These are phyloP conservation scores for Lepus townsendii DNA, from an alignment of 2,797 vertebrate species.

Conservation along the genomic window DNA sequence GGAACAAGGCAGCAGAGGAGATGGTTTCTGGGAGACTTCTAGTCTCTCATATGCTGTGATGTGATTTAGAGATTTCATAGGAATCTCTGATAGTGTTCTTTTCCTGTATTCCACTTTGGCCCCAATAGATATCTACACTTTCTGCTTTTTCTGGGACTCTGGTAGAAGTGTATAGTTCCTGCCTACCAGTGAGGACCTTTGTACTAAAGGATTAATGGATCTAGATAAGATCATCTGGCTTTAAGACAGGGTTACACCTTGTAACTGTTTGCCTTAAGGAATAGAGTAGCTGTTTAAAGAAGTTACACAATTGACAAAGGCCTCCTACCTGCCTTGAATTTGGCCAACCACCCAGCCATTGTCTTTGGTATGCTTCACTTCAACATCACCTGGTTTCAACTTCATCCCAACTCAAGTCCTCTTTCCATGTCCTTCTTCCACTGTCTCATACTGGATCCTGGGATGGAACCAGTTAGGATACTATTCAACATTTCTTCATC, in stretches of 20 bases:
- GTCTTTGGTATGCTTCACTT: not conserved
- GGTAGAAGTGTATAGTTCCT: not conserved
- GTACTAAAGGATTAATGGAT: not conserved
- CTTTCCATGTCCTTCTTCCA: not conserved
- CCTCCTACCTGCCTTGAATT: not conserved
- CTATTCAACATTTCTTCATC: not conserved
- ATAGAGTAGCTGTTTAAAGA: not conserved
- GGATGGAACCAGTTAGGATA: not conserved
- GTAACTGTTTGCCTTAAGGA: not conserved
- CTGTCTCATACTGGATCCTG: not conserved
- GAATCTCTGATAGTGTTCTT: not conserved
- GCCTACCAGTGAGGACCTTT: not conserved
- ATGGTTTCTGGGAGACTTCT: not conserved
- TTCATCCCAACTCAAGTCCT: not conserved
- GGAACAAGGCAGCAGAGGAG: not conserved
- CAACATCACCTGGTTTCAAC: not conserved
- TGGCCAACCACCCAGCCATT: not conserved
- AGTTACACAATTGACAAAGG: not conserved
- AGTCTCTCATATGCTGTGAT: not conserved
- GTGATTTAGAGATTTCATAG: not conserved
- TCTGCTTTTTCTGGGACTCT: not conserved
- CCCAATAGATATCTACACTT: not conserved
- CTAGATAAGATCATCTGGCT: not conserved
- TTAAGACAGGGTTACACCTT: not conserved
- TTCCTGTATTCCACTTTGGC: not conserved